Evolutionary conservation across 2,113 vertebrate genomes (phyloP).

Genomic region (Arizona elegans): DNA sequence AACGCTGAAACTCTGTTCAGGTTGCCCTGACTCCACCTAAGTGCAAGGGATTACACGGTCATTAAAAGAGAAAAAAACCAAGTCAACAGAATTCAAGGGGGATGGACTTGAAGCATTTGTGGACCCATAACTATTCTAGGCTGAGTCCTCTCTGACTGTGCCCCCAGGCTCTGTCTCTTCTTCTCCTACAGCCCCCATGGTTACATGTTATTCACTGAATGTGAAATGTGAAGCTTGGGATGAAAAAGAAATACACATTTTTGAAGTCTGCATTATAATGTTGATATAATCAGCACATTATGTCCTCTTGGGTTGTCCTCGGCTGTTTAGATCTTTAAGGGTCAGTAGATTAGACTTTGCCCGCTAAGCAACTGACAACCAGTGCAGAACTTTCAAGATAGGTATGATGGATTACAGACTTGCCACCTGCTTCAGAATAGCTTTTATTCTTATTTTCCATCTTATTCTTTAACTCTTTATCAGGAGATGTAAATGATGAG

Average conservation of each 20-base stretch:
- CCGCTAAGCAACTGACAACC: background rate
- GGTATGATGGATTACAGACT: background rate
- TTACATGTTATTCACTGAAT: background rate
- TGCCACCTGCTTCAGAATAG: background rate
- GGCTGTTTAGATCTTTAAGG: background rate
- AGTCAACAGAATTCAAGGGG: background rate
- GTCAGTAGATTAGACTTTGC: background rate
- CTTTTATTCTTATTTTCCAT: background rate
- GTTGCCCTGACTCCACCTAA: background rate
- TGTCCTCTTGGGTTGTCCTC: background rate
- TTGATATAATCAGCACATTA: background rate
- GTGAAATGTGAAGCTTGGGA: background rate
- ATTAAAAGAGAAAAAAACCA: background rate
- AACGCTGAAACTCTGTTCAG: background rate
- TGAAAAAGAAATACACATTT: background rate
- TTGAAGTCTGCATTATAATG: background rate
- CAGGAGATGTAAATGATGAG: background rate
- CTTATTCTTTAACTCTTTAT: background rate
- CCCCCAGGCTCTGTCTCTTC: background rate
- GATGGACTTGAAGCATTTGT: background rate
- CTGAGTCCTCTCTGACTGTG: background rate
- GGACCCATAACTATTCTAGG: background rate
- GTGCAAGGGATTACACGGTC: background rate
- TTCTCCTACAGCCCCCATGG: background rate
- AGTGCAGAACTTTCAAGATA: background rate